These are phyloP conservation scores for Ptilorrhoa leucosticta DNA, from an alignment of 2,113 vertebrate species.

Conservation along the genomic window DNA sequence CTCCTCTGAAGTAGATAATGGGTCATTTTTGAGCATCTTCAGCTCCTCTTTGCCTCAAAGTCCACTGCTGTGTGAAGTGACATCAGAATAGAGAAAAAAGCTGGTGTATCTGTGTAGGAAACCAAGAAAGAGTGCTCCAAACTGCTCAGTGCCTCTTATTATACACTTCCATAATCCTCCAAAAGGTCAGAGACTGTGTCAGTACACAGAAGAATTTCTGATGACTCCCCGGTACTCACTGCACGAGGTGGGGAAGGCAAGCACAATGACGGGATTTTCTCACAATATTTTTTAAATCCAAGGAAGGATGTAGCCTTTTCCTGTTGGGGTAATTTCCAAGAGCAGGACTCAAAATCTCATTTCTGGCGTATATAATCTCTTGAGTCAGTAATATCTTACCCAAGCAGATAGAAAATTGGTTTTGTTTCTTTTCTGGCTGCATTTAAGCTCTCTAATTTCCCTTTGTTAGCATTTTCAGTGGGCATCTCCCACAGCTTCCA, in stretches of 20 bases:
- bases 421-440: not conserved
- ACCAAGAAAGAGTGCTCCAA: not conserved
- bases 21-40: not conserved
- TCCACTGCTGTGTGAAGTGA: not conserved
- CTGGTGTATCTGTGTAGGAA: not conserved
- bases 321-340: not conserved
- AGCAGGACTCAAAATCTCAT: not conserved
- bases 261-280: slow-evolving; percentile 11
- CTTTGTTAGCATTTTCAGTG: not conserved
- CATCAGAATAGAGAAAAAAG: not conserved
- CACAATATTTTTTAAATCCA: slow-evolving; percentile 4
- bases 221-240: not conserved
- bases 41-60: not conserved
- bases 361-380: not conserved
- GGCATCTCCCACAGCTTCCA: not conserved
- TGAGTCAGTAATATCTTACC: not conserved
- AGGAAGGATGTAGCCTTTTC: slow-evolving; percentile 51
- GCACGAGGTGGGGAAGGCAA: not conserved
- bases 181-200: not conserved
- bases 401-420: not conserved
- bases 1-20: not conserved
- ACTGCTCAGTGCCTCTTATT: not conserved
- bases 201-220: not conserved
- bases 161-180: not conserved
- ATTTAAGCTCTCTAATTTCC: not conserved